A percentile compares a stretch with the other conserved stretches of the same genome.
phyloP scores from a whole-genome alignment of 2,888 invertebrate species.

The Scaeva pyrastri region DNA sequence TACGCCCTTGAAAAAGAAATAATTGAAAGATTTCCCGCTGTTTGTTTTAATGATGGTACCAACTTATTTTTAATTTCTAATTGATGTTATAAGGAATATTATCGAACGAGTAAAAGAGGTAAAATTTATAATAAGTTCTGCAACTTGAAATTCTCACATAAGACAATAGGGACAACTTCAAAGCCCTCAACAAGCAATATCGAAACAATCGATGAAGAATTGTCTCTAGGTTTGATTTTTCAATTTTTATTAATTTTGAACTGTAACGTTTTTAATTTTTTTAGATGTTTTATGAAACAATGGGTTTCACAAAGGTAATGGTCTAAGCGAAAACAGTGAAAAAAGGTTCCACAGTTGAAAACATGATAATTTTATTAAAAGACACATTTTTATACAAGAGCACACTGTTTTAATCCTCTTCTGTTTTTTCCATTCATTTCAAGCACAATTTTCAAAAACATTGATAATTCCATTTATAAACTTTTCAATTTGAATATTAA shows the following conservation, averaged over 20 bases:
- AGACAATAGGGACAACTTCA: slow-evolving; percentile 18
- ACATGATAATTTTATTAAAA: neutral
- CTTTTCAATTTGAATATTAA: slow-evolving; percentile 18
- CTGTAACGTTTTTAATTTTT: slow-evolving; percentile 1
- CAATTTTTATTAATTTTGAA: neutral
- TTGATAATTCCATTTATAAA: neutral
- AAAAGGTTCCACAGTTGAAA: slow-evolving; percentile 6
- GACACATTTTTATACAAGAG: neutral
- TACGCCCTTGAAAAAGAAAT: slow-evolving; percentile 16
- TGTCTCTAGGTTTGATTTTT: slow-evolving; percentile 20
- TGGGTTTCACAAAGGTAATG: slow-evolving; percentile 21
- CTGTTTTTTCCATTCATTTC: neutral
- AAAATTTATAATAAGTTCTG: slow-evolving; percentile 10
- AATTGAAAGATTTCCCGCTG: slow-evolving; percentile 11
- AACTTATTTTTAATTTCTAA: slow-evolving; percentile 9
- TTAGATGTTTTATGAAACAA: slow-evolving; percentile 12
- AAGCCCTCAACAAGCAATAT: slow-evolving; percentile 10
- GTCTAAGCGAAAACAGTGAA: slow-evolving; percentile 4
- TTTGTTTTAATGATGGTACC: neutral
- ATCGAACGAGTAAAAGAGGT: slow-evolving; percentile 9
- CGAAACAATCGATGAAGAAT: slow-evolving; percentile 19
- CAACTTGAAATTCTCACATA: slow-evolving; percentile 23
- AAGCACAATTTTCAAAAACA: slow-evolving; percentile 8
- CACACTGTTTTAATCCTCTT: neutral
- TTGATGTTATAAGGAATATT: slow-evolving; percentile 13